Percentiles rank a stretch among this genome's conserved stretches.
These are phyloP conservation scores for Hydractinia symbiolongicarpus DNA, from an alignment of 30 jellyfish, hydroid and myxozoan genomes.

Conservation along the genomic window DNA sequence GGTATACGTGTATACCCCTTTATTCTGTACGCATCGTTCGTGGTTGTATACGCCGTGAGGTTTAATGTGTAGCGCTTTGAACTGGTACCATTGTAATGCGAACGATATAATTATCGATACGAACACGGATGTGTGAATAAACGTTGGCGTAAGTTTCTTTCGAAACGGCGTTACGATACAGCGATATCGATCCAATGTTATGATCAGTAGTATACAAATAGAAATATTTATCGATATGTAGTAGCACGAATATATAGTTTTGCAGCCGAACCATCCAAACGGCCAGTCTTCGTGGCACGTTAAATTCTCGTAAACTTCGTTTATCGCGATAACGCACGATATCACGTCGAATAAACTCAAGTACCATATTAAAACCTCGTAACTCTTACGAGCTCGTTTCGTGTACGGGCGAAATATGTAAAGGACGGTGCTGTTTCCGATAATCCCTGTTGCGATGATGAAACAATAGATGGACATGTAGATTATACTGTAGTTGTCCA, in stretches of 20 bases:
- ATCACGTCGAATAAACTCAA: background rate
- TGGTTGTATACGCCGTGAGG: background rate
- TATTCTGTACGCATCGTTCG: background rate
- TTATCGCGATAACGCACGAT: background rate
- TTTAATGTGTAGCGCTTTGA: background rate
- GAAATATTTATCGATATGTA: slow-evolving; percentile 19
- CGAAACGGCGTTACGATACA: slow-evolving; percentile 19
- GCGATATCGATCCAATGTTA: slow-evolving; percentile 28
- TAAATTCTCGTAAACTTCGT: slow-evolving; percentile 12
- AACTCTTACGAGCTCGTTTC: background rate
- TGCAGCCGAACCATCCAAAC: slow-evolving; percentile 35
- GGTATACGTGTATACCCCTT: background rate
- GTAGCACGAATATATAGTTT: background rate
- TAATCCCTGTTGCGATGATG: background rate
- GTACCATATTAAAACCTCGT: slow-evolving; percentile 3
- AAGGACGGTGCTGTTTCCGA: background rate
- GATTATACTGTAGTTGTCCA: background rate
- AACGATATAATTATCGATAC: slow-evolving; percentile 14
- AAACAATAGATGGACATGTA: background rate
- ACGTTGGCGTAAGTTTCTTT: slow-evolving; percentile 7
- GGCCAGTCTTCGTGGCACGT: slow-evolving; percentile 26
- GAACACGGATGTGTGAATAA: slow-evolving; percentile 26
- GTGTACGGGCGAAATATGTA: slow-evolving; percentile 4
- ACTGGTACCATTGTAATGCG: slow-evolving; percentile 24
- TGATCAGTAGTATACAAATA: slow-evolving; percentile 16